Base-by-base conservation (phyloP, 2,888 invertebrate genomes). In the Nomada hirtipes region DNA sequence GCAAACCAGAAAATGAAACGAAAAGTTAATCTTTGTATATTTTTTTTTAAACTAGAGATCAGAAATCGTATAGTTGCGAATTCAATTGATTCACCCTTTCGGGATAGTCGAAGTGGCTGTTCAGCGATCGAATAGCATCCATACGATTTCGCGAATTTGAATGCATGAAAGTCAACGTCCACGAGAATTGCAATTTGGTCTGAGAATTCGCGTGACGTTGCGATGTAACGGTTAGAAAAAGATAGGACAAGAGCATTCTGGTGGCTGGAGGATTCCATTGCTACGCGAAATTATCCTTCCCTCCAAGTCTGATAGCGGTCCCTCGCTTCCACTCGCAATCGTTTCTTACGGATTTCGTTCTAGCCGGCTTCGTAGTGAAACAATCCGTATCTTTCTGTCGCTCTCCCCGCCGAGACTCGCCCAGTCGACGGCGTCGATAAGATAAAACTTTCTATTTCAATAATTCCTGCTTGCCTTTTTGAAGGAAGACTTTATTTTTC, bases 221-320 rank as follows among this genome's bases (percentile, higher is more conserved):
- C 65, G 26, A 65, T 42, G 75, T 75, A 85, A 79, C 65, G 44
- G 59, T 26, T 13, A 59, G 69, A 78, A 55, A 74, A 68, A 74
- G 57, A 82, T 77, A 74, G 73, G 65, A 83, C 61, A 67, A 65
- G 70, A 64, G 72, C 76, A 52, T 73, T 36, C n/a, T 23, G 55
- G 60, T 61, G 44, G 73, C 60, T 36, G 63, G 60, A 78, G 71
- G 78, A 80, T 86, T 78, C 80, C 78, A 67, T 78, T 74, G 68
- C 76, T 76, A 68, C 69, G 57, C 76, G 78, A 80, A 86, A 81
- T 86, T 84, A 79, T 57, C 82, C 77, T 78, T 76, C 65, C 82
- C 52, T 44, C 23, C 63, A 53, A 52, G 47, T n/a, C 60, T 73
- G 82, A 82, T 82, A 82, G 63, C 75, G 70, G 53, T 53, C 70